phyloP scores from a whole-genome alignment of 2,888 invertebrate species.

The Pocota personata region DNA sequence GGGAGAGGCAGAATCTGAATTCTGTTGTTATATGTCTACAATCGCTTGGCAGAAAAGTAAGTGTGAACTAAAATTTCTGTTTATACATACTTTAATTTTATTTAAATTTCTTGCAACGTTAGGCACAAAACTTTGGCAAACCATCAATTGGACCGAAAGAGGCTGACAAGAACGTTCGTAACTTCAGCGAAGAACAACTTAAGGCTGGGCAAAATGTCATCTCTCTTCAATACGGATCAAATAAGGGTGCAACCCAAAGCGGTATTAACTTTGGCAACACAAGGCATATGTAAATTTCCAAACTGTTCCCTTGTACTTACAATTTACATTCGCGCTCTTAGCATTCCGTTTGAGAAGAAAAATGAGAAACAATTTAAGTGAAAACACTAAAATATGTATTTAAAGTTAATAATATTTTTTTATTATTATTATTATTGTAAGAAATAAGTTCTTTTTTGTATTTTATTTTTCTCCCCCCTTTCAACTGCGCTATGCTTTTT shows the following conservation, averaged over 20 bases:
- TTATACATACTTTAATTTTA: not conserved
- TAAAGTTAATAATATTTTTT: conserved; percentile 41
- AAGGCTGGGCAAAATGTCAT: conserved; percentile 96
- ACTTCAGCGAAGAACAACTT: conserved; percentile 97
- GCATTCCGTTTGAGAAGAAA: conserved; percentile 73
- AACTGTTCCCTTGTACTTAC: conserved; percentile 58
- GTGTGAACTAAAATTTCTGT: conserved; percentile 12
- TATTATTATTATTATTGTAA: conserved; percentile 78
- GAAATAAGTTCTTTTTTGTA: conserved; percentile 76
- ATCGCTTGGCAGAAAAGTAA: conserved; percentile 96
- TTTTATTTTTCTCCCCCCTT: conserved; percentile 72
- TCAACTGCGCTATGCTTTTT: conserved; percentile 54
- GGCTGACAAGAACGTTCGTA: conserved; percentile 96
- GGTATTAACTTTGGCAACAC: conserved; percentile 99
- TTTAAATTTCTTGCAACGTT: conserved; percentile 75
- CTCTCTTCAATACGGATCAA: conserved; percentile 97
- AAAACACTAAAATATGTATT: conserved; percentile 69
- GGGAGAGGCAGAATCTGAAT: conserved; percentile 97
- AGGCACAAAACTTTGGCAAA: conserved; percentile 92
- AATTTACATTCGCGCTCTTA: conserved; percentile 52
- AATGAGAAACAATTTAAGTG: conserved; percentile 61
- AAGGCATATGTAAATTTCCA: conserved; percentile 93
- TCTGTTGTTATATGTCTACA: conserved; percentile 97
- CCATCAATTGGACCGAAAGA: conserved; percentile 98
- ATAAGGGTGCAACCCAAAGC: conserved; percentile 98